Evolutionary conservation across 1,140 invertebrate genomes (phyloP).

Genomic region (Drosophila santomea): DNA sequence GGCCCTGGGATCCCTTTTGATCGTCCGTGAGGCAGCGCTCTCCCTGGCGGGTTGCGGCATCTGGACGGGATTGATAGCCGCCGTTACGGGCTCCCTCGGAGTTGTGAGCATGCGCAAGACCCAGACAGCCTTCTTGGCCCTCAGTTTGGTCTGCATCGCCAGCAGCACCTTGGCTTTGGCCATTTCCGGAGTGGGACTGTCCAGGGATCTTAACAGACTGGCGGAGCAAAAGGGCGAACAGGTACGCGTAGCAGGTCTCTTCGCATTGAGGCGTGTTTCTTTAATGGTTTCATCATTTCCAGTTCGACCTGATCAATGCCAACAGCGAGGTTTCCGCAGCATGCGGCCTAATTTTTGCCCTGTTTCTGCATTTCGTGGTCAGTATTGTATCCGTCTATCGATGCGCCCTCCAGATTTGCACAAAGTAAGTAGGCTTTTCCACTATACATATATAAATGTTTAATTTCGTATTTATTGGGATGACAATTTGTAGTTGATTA

Average conservation of each 20-base stretch:
- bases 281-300: neutral
- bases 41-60: slow-evolving; percentile 81
- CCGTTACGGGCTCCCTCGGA: slow-evolving; percentile 78
- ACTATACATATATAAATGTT: too few species aligned
- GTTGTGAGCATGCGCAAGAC: slow-evolving; percentile 81
- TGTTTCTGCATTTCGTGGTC: slow-evolving; percentile 81
- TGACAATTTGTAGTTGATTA: neutral
- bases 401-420: slow-evolving; percentile 77
- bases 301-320: slow-evolving; percentile 72
- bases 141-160: slow-evolving; percentile 83
- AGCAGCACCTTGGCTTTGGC: slow-evolving; percentile 81
- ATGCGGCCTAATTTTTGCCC: slow-evolving; percentile 74
- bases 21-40: slow-evolving; percentile 74
- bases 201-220: slow-evolving; percentile 76
- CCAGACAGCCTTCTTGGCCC: slow-evolving; percentile 78
- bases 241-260: slow-evolving; percentile 6
- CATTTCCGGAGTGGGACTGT: slow-evolving; percentile 80
- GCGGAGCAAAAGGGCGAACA: slow-evolving; percentile 68
- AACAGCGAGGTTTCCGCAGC: slow-evolving; percentile 78
- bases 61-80: slow-evolving; percentile 79
- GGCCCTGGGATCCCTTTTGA: slow-evolving; percentile 75
- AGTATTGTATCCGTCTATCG: slow-evolving; percentile 82
- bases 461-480: neutral
- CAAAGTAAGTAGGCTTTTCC: slow-evolving; percentile 67
- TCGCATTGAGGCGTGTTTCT: neutral